Percentiles rank a stretch among this genome's conserved stretches.
Evolutionary conservation across 2,888 invertebrate species (phyloP).

Genomic region (Hirtodrosophila alboralis): DNA sequence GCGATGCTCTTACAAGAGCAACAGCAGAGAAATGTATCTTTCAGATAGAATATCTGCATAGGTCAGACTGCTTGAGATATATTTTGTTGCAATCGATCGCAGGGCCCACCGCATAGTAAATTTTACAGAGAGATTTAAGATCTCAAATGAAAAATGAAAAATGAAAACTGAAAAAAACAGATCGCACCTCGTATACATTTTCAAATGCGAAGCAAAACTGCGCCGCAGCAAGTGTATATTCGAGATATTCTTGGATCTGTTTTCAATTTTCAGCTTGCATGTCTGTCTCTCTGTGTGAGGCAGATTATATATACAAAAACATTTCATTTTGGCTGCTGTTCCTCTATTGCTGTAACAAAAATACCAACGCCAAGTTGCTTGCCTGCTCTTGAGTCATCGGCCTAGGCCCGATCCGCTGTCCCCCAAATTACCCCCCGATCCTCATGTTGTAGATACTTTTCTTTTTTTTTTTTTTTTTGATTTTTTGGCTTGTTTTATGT

Average conservation of each 20-base stretch:
- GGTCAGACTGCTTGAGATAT: constrained; percentile 28
- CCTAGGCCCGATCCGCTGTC: constrained; percentile 59
- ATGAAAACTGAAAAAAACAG: constrained; percentile 2
- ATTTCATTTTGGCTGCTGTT: constrained; percentile 49
- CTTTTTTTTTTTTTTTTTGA: too few relatives aligned
- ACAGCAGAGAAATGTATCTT: constrained; percentile 31
- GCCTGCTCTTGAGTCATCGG: constrained; percentile 76
- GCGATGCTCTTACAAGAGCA: constrained; percentile 11
- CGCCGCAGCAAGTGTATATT: constrained; percentile 71
- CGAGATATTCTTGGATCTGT: constrained; percentile 83
- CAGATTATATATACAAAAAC: constrained; percentile 75
- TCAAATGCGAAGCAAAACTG: constrained; percentile 62
- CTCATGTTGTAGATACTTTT: constrained; percentile 26
- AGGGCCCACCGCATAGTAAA: constrained; percentile 38
- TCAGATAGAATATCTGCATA: constrained; percentile 56
- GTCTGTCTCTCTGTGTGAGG: constrained; percentile 39
- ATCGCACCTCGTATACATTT: constrained; percentile 58
- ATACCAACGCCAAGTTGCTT: constrained; percentile 80
- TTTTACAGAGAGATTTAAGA: constrained; percentile 15
- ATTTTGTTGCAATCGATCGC: constrained; percentile 24
- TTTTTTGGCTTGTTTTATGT: constrained; percentile 65
- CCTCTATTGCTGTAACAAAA: constrained; percentile 70
- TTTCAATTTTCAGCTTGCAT: constrained; percentile 69
- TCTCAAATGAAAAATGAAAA: constrained; percentile 32
- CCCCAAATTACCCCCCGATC: constrained; percentile 15